phyloP scores from a whole-genome alignment of 2,888 invertebrate genomes.

The Stegophylla sp. region DNA sequence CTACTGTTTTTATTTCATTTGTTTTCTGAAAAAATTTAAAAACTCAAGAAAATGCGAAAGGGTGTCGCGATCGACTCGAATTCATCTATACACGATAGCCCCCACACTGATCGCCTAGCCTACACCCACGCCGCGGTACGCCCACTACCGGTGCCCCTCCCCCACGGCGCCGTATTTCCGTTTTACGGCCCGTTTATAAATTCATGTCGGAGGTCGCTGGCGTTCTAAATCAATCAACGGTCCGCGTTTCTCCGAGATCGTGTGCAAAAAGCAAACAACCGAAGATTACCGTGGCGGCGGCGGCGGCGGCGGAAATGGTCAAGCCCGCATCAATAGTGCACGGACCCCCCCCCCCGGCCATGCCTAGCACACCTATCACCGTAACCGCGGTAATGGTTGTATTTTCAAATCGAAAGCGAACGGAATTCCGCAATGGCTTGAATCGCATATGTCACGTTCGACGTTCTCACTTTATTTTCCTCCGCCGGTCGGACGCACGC shows the following conservation, averaged over 20 bases:
- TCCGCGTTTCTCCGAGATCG: not conserved
- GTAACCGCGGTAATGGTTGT: conserved; percentile 16
- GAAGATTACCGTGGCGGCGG: conserved; percentile 1
- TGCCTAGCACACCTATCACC: not conserved
- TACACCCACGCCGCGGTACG: too few species aligned
- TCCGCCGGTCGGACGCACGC: not conserved
- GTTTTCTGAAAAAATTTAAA: too few species aligned
- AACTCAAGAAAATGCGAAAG: too few species aligned
- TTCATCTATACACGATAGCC: too few species aligned
- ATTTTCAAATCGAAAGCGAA: conserved; percentile 11
- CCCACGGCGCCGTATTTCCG: too few species aligned
- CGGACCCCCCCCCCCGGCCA: not conserved
- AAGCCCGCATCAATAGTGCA: not conserved
- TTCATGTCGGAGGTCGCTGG: not conserved
- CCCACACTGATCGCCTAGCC: too few species aligned
- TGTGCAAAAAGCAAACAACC: conserved; percentile 2
- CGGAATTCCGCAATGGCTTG: not conserved
- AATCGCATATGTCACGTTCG: conserved; percentile 33
- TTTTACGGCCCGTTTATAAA: not conserved
- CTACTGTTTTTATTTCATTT: too few species aligned
- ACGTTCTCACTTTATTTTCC: conserved; percentile 17
- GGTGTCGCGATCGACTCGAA: too few species aligned
- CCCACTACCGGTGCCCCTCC: too few species aligned
- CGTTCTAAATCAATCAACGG: conserved; percentile 10
- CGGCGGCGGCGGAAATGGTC: too few species aligned